Evolutionary conservation across 2,888 invertebrate genomes (phyloP).

Genomic region (Pollenia labialis): DNA sequence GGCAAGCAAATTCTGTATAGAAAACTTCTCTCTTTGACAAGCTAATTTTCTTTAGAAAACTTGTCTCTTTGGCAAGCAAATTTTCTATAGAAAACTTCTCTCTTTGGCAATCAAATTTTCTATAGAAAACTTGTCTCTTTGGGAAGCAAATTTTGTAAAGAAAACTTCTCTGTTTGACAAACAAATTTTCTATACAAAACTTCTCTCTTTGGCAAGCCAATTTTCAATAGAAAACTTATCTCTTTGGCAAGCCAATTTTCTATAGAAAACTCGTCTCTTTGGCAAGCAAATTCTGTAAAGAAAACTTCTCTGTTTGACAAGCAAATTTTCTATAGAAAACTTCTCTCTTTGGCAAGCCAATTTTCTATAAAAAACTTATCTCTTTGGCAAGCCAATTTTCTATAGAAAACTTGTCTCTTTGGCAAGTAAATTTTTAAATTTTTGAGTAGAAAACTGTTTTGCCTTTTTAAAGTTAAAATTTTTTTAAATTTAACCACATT

Average conservation of each 20-base stretch:
- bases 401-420: too few relatives aligned
- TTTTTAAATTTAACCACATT: slow-evolving; percentile 17
- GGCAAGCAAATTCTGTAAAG: too few relatives aligned
- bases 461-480: neutral
- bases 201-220: neutral
- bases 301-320: neutral
- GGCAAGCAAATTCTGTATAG: too few relatives aligned
- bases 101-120: neutral
- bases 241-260: neutral
- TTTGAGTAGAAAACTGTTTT: neutral
- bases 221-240: neutral
- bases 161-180: neutral
- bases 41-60: neutral
- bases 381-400: too few relatives aligned
- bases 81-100: neutral
- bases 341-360: too few relatives aligned
- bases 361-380: too few relatives aligned
- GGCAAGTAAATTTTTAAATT: neutral
- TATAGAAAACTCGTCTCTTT: too few relatives aligned
- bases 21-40: too few relatives aligned
- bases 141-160: neutral
- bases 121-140: neutral
- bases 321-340: neutral
- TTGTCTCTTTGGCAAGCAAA: neutral
- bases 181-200: neutral